Base-by-base conservation (phyloP, 2,113 vertebrate genomes). In the Harpagus bidentatus region DNA sequence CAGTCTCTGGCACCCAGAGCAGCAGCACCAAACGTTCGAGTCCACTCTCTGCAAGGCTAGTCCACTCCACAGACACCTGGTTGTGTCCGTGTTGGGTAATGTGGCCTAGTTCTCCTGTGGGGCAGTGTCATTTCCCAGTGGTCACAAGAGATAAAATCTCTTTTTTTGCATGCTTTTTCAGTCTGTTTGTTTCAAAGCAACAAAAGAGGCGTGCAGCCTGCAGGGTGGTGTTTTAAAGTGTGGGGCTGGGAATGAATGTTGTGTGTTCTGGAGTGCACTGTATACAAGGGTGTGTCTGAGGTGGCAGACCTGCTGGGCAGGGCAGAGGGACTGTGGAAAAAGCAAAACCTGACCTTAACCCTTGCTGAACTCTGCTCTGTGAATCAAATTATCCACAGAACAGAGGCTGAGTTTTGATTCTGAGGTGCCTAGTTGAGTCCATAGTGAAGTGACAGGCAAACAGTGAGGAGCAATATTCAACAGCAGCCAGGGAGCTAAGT, bases 131-230 rank as follows among this genome's bases (percentile, higher is more conserved):
- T 90, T 78, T 82, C 36, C 9, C 18, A 31, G 40, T 61, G 21
- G 36, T 47, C 34, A 26, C 47, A 40, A 88, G 17, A 52, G 17
- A 56, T 1, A 50, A 38, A 50, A 62, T 58, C 6, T 43, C 28
- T 58, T 10, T 15, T 31, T 56, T 56, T 16, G 2, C 13, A 22
- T 25, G 6, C 31, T 43, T 84, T 86, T 78, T 29, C 13, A 32
- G 32, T 52, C 48, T 76, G 6, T 25, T 17, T 43, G 18, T 63
- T 92, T 85, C 55, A 73, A 42, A 90, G 34, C 16, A 52, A 34
- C 0, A 0, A 29, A 19, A 55, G 53, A 59, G 42, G 13, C 1
- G 1, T 67, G 5, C 47, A 58, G 7, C 34, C 25, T 56, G 42
- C 52, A 42, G 10, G 32, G 31, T 32, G 23, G 22, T 65, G 7